These are phyloP conservation scores for Sebastes diploproa DNA, from an alignment of 2,797 vertebrate species.

Conservation along the genomic window DNA sequence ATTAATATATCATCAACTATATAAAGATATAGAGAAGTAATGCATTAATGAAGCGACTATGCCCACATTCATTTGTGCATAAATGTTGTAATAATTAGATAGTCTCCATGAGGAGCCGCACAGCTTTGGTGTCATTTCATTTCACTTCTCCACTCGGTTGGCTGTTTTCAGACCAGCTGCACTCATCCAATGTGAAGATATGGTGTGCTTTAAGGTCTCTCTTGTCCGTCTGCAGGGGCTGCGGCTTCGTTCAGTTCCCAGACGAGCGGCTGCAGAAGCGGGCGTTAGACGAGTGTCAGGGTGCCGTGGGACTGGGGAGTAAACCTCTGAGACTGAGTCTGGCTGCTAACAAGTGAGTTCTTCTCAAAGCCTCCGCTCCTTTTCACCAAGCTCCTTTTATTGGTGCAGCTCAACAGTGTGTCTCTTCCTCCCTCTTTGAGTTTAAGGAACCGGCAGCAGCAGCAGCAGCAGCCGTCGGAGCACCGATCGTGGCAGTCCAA, in stretches of 20 bases:
- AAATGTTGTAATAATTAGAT: no score
- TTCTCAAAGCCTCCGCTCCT: accelerated
- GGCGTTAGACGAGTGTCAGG: conserved; percentile 90
- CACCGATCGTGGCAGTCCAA: conserved; percentile 80
- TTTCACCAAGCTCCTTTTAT: neutral
- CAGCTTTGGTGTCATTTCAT: neutral
- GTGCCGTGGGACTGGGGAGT: conserved; percentile 87
- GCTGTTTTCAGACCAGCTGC: neutral
- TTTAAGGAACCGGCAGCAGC: conserved; percentile 68
- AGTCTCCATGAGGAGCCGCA: neutral
- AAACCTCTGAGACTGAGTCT: conserved; percentile 90
- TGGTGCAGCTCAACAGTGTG: neutral
- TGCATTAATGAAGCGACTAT: no score
- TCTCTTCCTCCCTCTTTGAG: conserved; percentile 11
- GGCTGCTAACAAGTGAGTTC: conserved; percentile 92
- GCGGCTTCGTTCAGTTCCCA: conserved; percentile 94
- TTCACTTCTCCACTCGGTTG: neutral
- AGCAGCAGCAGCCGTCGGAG: conserved; percentile 52
- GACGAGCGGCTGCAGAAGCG: conserved; percentile 91
- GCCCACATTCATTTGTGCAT: no score
- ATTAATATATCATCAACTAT: no score
- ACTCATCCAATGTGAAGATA: neutral
- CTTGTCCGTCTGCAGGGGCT: conserved; percentile 81
- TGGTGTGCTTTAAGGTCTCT: neutral
- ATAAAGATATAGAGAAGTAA: no score